Evolutionary conservation across 2,888 invertebrate genomes (phyloP).

Genomic region (Emesis castigata): DNA sequence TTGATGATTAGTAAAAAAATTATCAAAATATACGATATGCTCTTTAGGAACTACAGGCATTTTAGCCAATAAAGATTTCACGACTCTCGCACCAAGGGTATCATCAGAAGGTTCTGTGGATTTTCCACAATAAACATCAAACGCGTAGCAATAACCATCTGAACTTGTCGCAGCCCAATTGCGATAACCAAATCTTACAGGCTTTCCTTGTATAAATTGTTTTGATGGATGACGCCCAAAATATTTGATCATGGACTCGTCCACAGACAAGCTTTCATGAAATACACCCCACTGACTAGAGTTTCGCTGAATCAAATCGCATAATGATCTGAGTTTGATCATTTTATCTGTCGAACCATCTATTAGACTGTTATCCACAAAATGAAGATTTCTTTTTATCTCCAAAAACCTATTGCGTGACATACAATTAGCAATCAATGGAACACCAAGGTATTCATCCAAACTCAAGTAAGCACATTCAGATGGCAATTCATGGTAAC

Average conservation of each 20-base stretch:
- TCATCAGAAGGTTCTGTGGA: constrained; percentile 43
- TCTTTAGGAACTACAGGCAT: constrained; percentile 44
- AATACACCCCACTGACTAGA: constrained; percentile 36
- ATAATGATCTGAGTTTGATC: constrained; percentile 52
- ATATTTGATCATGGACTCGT: constrained; percentile 33
- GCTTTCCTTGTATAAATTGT: constrained; percentile 55
- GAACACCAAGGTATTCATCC: constrained; percentile 69
- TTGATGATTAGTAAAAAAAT: constrained; percentile 59
- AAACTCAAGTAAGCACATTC: constrained; percentile 71
- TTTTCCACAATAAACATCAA: constrained; percentile 53
- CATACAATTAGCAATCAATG: constrained; percentile 61
- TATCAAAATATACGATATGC: constrained; percentile 59
- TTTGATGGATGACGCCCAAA: constrained; percentile 40
- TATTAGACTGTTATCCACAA: constrained; percentile 46
- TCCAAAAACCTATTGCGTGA: background rate
- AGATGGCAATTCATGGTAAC: constrained; percentile 70
- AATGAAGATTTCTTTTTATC: constrained; percentile 22
- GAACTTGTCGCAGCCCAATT: constrained; percentile 58
- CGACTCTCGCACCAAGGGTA: constrained; percentile 48
- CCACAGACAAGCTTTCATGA: constrained; percentile 6
- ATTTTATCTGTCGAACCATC: constrained; percentile 48
- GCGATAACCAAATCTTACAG: constrained; percentile 61
- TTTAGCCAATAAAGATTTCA: constrained; percentile 58
- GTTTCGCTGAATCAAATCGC: constrained; percentile 31
- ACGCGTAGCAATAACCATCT: constrained; percentile 59